Evolutionary conservation across 2,888 invertebrate genomes (phyloP), one percentile per base, ranked within the genome.

Genomic region (Subacronicta megacephala): DNA sequence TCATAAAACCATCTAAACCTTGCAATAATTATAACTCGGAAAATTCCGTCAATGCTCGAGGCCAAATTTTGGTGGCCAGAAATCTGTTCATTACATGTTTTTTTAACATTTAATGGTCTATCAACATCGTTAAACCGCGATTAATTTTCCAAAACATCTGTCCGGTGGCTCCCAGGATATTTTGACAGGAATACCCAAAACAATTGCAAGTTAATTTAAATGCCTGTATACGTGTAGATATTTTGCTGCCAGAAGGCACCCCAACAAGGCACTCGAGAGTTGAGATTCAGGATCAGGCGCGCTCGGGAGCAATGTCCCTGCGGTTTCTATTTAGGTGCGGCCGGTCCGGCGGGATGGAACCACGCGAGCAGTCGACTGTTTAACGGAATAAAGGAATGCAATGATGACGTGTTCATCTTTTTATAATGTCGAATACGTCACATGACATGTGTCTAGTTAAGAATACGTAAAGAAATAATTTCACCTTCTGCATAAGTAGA

Each of bases 291-390:
- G 91, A 92, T 88, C 90, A 89, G 84, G 81, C 83, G 81, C 75
- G 70, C 78, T 78, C 82, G 93, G 91, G 94, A 90, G 93, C 94
- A 94, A 92, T 89, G 93, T 91, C 93, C 94, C 91, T 93, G 90
- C 82, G 88, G 92, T 94, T 92, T 93, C 94, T 94, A 94, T 94
- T 93, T 94, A 93, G 92, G 93, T 93, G 92, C 93, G 83, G 90
- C 92, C 90, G 83, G 92, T 92, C 83, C 81, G 89, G 77, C 90
- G 90, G 86, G 89, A 88, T 89, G 87, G 83, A 90, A 88, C 90
- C 88, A 89, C 83, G 87, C 85, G 80, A 82, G 90, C 91, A 90
- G 85, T 91, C 88, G 83, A 87, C 88, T 89, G 89, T 85, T 87
- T 84, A 85, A 88, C 85, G 70, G 85, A 87, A 89, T 88, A 87